Base-by-base conservation (phyloP, 2,113 vertebrate species). In the Silurus asotus region DNA sequence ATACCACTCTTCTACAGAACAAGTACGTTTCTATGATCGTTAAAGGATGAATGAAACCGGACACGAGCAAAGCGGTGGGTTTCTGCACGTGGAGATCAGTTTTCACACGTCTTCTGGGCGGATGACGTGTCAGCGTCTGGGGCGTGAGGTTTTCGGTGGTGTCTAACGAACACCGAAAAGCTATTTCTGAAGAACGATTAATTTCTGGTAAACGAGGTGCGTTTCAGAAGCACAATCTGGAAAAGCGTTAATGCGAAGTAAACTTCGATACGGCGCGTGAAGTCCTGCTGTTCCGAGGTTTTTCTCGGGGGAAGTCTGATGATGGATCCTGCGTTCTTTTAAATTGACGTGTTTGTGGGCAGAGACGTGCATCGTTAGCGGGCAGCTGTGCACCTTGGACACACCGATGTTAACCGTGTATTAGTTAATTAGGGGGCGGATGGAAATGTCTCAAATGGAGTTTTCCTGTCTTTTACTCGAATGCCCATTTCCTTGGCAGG, bases 401-500 rank as follows among this genome's bases (percentile, higher is more conserved):
- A 55, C 74, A 77, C 13, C 74, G 15, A 15, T 77, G 55, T 15
- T 37, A 37, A 15, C 23, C 49, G 19, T 10, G 4, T 10, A 74
- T 74, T 74, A 55, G 51, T 55, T 77, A 55, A 77, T 77, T 55
- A 77, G 74, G 10, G 25, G 51, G 74, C 74, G 55, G 49, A 51
- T 51, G 70, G 70, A 74, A 74, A 74, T 23, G 17, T 45, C 4
- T 19, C 13, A 76, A 76, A 76, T 15, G 49, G 74, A 53, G 49
- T 25, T 77, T 55, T 55, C 20, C 74, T 25, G 48, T 25, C 25
- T 56, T 62, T 49, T 4, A 23, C 8, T 65, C 0, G 15, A 70
- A 6, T 85, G 1, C 8, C 88, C 51, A 7, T 70, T 56, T 87
- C 72, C 70, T 53, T 65, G 70, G 0, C 87, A 99, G 98, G 98